Percentiles rank a stretch among this genome's conserved stretches.
phyloP scores from a whole-genome alignment of 1,140 invertebrate species.

The Microplitis mediator region DNA sequence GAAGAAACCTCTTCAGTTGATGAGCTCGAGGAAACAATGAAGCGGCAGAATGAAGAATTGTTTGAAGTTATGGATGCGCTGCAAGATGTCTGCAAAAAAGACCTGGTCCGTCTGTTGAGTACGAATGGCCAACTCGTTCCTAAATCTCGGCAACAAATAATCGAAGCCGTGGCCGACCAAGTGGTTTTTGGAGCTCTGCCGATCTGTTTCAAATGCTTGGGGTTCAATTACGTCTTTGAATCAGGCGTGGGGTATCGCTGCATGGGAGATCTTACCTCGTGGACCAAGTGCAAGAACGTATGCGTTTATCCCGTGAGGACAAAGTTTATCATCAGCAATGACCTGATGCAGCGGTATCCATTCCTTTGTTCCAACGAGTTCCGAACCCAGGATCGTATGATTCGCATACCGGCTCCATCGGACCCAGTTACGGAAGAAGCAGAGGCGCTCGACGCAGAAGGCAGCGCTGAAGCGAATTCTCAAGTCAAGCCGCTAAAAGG shows the following conservation, averaged over 20 bases:
- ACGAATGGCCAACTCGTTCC: conserved; percentile 76
- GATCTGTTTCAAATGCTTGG: conserved; percentile 82
- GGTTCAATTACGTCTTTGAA: conserved; percentile 71
- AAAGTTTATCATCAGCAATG: conserved; percentile 74
- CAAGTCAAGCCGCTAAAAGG: conserved; percentile 74
- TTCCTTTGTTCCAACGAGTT: conserved; percentile 76
- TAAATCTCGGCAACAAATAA: conserved; percentile 71
- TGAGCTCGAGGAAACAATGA: conserved; percentile 64
- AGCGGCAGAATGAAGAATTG: conserved; percentile 80
- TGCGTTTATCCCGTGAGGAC: conserved; percentile 75
- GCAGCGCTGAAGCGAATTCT: conserved; percentile 66
- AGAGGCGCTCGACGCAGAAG: conserved; percentile 63
- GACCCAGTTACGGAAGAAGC: conserved; percentile 57
- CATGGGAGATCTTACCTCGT: conserved; percentile 83
- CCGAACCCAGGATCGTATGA: conserved; percentile 67
- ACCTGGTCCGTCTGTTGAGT: conserved; percentile 72
- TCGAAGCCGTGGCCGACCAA: conserved; percentile 80
- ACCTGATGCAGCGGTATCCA: conserved; percentile 66
- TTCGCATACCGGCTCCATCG: conserved; percentile 66
- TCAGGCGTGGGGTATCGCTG: conserved; percentile 80
- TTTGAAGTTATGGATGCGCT: conserved; percentile 72
- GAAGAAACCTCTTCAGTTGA: conserved; percentile 64
- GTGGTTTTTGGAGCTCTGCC: conserved; percentile 86
- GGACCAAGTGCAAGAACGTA: conserved; percentile 84
- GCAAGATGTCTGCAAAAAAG: conserved; percentile 56